These are phyloP conservation scores for Gari tellinella DNA, from an alignment of 2,888 invertebrate genomes.

Conservation along the genomic window DNA sequence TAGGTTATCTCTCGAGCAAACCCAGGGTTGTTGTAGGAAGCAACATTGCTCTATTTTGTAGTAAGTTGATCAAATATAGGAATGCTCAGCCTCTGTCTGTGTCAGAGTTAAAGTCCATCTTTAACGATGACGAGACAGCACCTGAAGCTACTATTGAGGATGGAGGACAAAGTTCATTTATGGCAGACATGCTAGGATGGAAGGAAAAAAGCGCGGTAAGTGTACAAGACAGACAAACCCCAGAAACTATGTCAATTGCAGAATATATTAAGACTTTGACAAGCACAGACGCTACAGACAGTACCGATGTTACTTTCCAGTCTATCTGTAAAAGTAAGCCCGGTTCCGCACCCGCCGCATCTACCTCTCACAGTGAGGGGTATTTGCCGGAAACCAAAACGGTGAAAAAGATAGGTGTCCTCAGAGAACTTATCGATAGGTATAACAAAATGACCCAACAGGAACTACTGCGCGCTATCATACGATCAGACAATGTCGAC, in stretches of 20 bases:
- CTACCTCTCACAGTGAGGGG: no score
- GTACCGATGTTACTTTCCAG: background rate
- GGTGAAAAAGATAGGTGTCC: background rate
- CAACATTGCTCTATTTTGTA: conserved; percentile 5
- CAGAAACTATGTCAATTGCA: background rate
- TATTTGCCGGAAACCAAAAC: background rate
- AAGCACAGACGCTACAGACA: background rate
- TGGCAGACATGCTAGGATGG: conserved; percentile 9
- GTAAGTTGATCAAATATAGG: no score
- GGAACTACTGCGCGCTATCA: background rate
- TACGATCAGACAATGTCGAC: background rate
- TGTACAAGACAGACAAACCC: background rate
- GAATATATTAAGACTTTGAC: background rate
- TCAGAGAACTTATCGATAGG: background rate
- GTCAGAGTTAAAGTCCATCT: background rate
- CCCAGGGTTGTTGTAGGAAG: conserved; percentile 11
- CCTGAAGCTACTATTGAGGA: background rate
- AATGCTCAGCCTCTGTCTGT: no score
- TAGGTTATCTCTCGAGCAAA: background rate
- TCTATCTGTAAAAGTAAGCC: no score
- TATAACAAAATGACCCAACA: background rate
- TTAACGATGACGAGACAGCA: background rate
- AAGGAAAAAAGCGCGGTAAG: background rate
- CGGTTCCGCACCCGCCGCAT: no score
- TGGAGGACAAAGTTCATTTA: background rate